Evolutionary conservation across 1,140 invertebrate genomes (phyloP).

Genomic region (Drosophila pseudoananassae): DNA sequence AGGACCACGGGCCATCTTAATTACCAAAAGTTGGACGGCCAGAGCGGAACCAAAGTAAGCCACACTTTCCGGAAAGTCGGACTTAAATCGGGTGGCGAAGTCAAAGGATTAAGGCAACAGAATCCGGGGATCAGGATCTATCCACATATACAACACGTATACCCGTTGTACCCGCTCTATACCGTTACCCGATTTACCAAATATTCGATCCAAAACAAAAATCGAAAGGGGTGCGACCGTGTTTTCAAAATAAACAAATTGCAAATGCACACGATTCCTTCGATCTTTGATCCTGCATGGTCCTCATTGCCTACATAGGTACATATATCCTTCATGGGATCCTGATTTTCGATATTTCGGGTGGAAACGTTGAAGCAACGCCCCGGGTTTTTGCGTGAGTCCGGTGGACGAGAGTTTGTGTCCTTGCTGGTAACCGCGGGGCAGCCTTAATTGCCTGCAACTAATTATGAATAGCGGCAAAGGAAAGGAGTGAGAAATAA

Average conservation of each 20-base stretch:
- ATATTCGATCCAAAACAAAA: slow-evolving; percentile 8
- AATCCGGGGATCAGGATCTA: slow-evolving; percentile 39
- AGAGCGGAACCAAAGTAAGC: slow-evolving; percentile 78
- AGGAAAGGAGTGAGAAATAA: slow-evolving; percentile 63
- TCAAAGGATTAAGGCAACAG: slow-evolving; percentile 68
- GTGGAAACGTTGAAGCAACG: not conserved
- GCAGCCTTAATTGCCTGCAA: slow-evolving; percentile 75
- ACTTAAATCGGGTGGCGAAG: slow-evolving; percentile 50
- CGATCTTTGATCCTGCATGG: too few relatives aligned
- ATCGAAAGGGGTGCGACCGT: slow-evolving; percentile 74
- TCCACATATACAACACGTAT: slow-evolving; percentile 4
- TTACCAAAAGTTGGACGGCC: slow-evolving; percentile 60
- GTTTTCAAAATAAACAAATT: slow-evolving; percentile 82
- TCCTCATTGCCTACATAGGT: too few relatives aligned
- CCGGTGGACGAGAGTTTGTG: slow-evolving; percentile 4
- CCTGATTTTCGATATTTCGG: too few relatives aligned
- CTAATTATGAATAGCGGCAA: slow-evolving; percentile 74
- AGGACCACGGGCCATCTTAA: slow-evolving; percentile 57
- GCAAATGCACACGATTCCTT: slow-evolving; percentile 45
- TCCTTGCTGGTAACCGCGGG: slow-evolving; percentile 72
- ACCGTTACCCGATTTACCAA: not conserved
- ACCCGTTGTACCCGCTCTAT: not conserved
- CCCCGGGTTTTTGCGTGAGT: not conserved
- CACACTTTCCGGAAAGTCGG: slow-evolving; percentile 72
- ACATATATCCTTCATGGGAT: too few relatives aligned